phyloP scores from a whole-genome alignment of 2,797 vertebrate species.

The Schizopygopsis pylzovi region DNA sequence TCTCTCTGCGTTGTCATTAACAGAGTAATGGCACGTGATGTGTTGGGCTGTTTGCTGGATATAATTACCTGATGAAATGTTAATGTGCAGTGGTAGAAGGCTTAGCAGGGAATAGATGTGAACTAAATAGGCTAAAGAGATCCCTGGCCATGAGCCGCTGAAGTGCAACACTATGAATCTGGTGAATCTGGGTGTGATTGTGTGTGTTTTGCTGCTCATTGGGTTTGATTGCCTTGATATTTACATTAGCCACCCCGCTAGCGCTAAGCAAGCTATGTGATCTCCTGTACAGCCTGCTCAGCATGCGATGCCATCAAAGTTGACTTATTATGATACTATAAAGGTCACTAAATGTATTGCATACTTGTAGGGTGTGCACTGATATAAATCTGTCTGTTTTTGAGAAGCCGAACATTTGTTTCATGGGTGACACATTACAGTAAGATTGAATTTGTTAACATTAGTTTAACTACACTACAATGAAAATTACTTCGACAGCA shows the following conservation, averaged over 20 bases:
- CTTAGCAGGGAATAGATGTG: constrained; percentile 57
- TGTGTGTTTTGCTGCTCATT: constrained; percentile 25
- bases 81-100: constrained; percentile 65
- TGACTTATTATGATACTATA: neutral
- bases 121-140: constrained; percentile 67
- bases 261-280: neutral
- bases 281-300: neutral
- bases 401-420: neutral
- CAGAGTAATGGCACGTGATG: constrained; percentile 62
- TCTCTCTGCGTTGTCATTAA: constrained; percentile 58
- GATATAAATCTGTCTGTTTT: neutral
- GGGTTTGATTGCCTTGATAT: constrained; percentile 34
- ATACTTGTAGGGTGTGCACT: neutral
- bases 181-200: constrained; percentile 16
- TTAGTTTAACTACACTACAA: neutral
- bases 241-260: constrained; percentile 23
- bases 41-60: constrained; percentile 60
- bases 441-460: neutral
- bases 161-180: constrained; percentile 26
- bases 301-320: neutral
- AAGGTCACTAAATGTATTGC: constrained; percentile 10
- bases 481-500: neutral
- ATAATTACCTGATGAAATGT: constrained; percentile 75
- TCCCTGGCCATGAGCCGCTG: constrained; percentile 65
- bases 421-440: neutral